Evolutionary conservation across 2,797 vertebrate species (phyloP).

Genomic region (Orientallactaga sibirica): DNA sequence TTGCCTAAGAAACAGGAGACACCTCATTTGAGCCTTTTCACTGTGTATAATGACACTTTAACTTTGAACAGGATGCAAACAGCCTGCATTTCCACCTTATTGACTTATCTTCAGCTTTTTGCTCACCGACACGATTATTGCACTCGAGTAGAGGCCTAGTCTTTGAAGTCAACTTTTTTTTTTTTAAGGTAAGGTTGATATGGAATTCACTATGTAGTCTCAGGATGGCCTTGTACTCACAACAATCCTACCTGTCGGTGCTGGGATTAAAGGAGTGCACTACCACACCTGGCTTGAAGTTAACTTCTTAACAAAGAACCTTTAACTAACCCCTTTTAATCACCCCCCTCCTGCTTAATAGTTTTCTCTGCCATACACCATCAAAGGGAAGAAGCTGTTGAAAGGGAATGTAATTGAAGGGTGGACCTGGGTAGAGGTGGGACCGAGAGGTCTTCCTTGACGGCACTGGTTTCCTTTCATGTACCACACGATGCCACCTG

Average conservation of each 20-base stretch:
- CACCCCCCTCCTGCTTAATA: not conserved
- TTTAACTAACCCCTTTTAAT: not conserved
- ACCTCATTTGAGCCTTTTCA: not conserved
- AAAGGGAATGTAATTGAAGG: slow-evolving; percentile 36
- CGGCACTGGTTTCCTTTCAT: slow-evolving; percentile 25
- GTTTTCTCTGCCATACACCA: not conserved
- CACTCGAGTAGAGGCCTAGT: not conserved
- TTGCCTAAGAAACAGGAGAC: not conserved
- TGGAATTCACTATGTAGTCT: too few relatives aligned
- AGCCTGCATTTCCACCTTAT: not conserved
- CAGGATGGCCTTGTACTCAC: too few relatives aligned
- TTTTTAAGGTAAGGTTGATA: too few relatives aligned
- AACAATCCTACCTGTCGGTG: too few relatives aligned
- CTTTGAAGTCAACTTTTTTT: not conserved
- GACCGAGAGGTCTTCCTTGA: slow-evolving; percentile 7
- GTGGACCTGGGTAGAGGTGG: not conserved
- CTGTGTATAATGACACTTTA: not conserved
- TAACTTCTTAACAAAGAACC: not conserved
- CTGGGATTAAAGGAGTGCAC: too few relatives aligned
- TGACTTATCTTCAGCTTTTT: slow-evolving; percentile 1
- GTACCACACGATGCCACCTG: not conserved
- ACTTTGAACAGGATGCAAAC: not conserved
- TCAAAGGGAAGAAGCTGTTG: not conserved
- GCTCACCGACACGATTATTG: not conserved
- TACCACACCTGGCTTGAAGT: too few relatives aligned